Evolutionary conservation across 2,888 invertebrate species (phyloP).

Genomic region (Drosophila gaucha): DNA sequence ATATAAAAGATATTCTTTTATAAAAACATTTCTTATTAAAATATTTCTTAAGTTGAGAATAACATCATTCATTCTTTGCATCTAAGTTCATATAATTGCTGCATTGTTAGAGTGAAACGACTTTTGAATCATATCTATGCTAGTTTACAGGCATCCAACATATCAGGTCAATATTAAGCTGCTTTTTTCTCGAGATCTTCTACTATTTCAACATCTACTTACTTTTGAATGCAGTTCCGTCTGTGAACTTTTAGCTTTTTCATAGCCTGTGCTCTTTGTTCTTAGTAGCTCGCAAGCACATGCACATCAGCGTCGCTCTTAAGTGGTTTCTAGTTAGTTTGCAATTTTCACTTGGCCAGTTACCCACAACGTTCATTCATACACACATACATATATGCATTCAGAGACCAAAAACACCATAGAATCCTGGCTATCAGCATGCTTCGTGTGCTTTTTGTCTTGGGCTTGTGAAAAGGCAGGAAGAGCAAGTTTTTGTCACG

Average conservation of each 20-base stretch:
- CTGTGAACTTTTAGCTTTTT: slow-evolving; percentile 26
- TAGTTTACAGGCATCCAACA: too few species aligned
- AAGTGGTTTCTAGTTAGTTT: slow-evolving; percentile 77
- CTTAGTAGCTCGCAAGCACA: slow-evolving; percentile 24
- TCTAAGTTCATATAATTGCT: slow-evolving; percentile 2
- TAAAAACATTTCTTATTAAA: too few species aligned
- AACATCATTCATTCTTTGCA: too few species aligned
- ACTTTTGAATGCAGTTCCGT: slow-evolving; percentile 18
- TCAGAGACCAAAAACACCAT: slow-evolving; percentile 9
- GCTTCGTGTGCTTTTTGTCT: slow-evolving; percentile 42
- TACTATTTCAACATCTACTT: not conserved
- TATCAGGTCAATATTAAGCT: slow-evolving; percentile 29
- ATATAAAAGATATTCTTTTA: too few species aligned
- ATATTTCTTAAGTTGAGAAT: too few species aligned
- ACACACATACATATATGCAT: not conserved
- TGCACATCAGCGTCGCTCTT: slow-evolving; percentile 58
- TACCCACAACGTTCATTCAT: slow-evolving; percentile 6
- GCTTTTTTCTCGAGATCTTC: not conserved
- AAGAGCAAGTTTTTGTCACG: slow-evolving; percentile 78
- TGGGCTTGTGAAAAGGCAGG: slow-evolving; percentile 69
- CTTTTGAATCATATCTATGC: not conserved
- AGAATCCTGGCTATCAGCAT: slow-evolving; percentile 7
- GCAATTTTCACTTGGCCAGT: slow-evolving; percentile 70
- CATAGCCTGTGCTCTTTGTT: slow-evolving; percentile 31
- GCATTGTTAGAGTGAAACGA: not conserved